phyloP scores from a whole-genome alignment of 1,140 invertebrate species.

The Xylocopa sonorina region DNA sequence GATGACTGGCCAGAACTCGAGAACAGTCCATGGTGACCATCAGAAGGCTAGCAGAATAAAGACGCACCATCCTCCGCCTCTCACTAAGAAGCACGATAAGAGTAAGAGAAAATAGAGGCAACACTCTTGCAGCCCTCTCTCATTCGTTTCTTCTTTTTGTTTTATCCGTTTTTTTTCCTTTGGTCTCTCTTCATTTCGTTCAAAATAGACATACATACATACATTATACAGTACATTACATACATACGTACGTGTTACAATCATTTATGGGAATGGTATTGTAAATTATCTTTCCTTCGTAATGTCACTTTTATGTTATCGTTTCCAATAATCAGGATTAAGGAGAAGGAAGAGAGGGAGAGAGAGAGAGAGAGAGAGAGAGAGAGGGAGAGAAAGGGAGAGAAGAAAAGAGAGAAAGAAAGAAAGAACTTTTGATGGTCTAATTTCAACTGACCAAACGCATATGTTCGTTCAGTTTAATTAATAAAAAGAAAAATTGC shows the following conservation, averaged over 20 bases:
- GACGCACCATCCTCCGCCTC: constrained; percentile 73
- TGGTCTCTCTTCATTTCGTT: constrained; percentile 7
- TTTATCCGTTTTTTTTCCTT: constrained; percentile 1
- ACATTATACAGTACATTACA: background rate
- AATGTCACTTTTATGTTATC: constrained; percentile 12
- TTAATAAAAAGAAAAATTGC: constrained; percentile 33
- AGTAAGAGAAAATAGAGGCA: constrained; percentile 78
- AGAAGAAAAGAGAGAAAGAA: background rate
- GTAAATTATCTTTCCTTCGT: constrained; percentile 46
- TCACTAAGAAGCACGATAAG: constrained; percentile 77
- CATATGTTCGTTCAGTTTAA: background rate
- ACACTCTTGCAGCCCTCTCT: constrained; percentile 30
- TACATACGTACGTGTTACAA: constrained; percentile 27
- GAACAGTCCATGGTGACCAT: constrained; percentile 69
- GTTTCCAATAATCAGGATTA: background rate
- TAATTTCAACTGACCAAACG: background rate
- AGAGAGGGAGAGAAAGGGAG: too few species aligned
- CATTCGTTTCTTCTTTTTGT: constrained; percentile 32
- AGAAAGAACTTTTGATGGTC: background rate
- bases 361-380: too few species aligned
- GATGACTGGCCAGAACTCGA: constrained; percentile 69
- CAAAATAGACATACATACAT: constrained; percentile 33
- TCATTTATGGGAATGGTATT: constrained; percentile 10
- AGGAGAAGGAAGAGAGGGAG: too few species aligned
- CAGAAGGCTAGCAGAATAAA: constrained; percentile 75